These are phyloP conservation scores for Sander vitreus DNA, from an alignment of 2,113 vertebrate genomes.

Conservation along the genomic window DNA sequence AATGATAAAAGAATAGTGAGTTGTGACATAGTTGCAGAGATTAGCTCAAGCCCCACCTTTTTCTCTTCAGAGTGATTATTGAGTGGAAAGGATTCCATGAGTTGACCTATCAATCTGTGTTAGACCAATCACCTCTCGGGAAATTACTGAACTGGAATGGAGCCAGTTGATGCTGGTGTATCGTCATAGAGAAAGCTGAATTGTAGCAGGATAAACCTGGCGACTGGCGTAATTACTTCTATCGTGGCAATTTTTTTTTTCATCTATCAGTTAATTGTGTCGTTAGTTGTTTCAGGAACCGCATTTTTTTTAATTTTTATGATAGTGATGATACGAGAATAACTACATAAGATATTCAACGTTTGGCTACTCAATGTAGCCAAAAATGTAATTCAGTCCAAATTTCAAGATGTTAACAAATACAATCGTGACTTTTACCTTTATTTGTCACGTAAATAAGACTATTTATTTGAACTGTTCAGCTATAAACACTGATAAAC, in stretches of 20 bases:
- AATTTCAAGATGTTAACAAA: neutral
- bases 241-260: neutral
- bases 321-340: neutral
- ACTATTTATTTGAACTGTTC: neutral
- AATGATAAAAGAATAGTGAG: neutral
- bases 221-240: neutral
- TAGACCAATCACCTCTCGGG: constrained; percentile 15
- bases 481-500: neutral
- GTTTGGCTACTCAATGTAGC: neutral
- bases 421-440: neutral
- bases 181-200: constrained; percentile 5
- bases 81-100: constrained; percentile 33
- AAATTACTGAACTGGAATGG: constrained; percentile 38
- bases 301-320: neutral
- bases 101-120: constrained; percentile 39
- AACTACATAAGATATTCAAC: neutral
- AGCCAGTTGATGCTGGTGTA: neutral
- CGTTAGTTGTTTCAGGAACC: too few relatives aligned
- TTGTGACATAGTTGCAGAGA: constrained; percentile 4
- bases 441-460: neutral
- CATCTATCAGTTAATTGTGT: too few relatives aligned
- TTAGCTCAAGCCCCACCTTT: neutral
- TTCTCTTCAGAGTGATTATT: constrained; percentile 39
- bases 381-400: neutral
- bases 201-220: neutral